These are phyloP conservation scores for Lordiphosa collinella DNA, from an alignment of 1,140 invertebrate genomes.

Conservation along the genomic window DNA sequence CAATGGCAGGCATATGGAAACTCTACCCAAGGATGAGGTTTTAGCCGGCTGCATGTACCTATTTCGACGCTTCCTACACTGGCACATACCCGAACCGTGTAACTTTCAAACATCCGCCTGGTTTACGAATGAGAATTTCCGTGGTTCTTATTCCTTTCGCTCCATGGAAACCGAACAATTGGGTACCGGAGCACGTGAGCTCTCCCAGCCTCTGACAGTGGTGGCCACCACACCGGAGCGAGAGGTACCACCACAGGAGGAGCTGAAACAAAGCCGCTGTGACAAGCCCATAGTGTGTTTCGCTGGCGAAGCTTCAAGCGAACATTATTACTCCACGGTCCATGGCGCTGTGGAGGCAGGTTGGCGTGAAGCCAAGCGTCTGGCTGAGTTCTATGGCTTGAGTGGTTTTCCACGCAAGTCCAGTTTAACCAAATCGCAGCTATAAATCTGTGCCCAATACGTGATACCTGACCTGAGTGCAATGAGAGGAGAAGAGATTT, in stretches of 20 bases:
- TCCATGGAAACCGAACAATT: conserved; percentile 82
- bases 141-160: conserved; percentile 87
- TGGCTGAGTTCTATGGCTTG: conserved; percentile 61
- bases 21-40: conserved; percentile 80
- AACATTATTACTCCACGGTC: conserved; percentile 86
- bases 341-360: conserved; percentile 91
- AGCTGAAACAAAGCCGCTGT: conserved; percentile 56
- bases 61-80: conserved; percentile 78
- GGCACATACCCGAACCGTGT: conserved; percentile 57
- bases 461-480: conserved; percentile 22
- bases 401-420: conserved; percentile 20
- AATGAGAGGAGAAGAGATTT: conserved; percentile 1
- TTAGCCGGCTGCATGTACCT: conserved; percentile 80
- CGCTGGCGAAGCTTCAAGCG: conserved; percentile 86
- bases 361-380: conserved; percentile 86
- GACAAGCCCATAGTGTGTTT: conserved; percentile 84
- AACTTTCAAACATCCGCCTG: conserved; percentile 81
- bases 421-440: conserved; percentile 51
- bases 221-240: conserved; percentile 46
- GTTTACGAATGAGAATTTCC: conserved; percentile 84
- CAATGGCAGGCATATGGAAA: conserved; percentile 82
- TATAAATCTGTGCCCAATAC: conserved; percentile 44
- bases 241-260: conserved; percentile 10
- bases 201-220: conserved; percentile 80
- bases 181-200: conserved; percentile 80